Base-by-base conservation (phyloP, 53 echinoderm and acorn worm species). In the Echinarachnius parma region DNA sequence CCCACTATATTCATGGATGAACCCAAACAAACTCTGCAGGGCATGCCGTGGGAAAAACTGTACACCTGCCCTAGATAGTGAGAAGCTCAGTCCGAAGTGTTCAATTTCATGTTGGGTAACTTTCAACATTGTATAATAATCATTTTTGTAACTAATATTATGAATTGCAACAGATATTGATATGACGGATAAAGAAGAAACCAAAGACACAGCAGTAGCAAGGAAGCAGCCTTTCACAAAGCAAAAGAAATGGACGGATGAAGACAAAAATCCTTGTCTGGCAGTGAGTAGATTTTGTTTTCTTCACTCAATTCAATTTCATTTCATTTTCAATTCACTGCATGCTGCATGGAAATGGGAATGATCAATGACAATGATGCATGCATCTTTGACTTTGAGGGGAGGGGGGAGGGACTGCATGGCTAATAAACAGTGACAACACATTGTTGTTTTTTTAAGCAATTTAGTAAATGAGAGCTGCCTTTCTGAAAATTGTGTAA, bases 191-290 rank as follows among this genome's bases (percentile, higher is more conserved):
- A n/a, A n/a, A n/a, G n/a, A n/a, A n/a, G n/a, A n/a, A n/a, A n/a
- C n/a, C n/a, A n/a, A n/a, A n/a, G n/a, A n/a, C n/a, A n/a, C 25
- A 47, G 20, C 11, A 29, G 25, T 37, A 46, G 27, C 44, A 39
- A 27, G 46, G 47, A 72, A 56, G 28, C 55, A 54, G 19, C 81
- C 81, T 5, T 23, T 53, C 24, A 82, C 87, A 24, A 77, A 71
- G 42, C 62, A 67, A 10, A 82, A 55, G 42, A 59, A 78, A 52
- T 87, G 82, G 87, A 82, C 87, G 14, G 87, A 87, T 45, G 69
- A 60, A 33, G 87, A 87, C 28, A 87, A 61, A 35, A 87, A 87
- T 62, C 87, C 87, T 34, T 87, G 87, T 59, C 46, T 66, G 23
- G 37, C 76, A 21, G 83, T 83, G 53, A 82, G 82, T 81, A 53